phyloP scores from a whole-genome alignment of 1,140 invertebrate species.

The Pachypsylla venusta region DNA sequence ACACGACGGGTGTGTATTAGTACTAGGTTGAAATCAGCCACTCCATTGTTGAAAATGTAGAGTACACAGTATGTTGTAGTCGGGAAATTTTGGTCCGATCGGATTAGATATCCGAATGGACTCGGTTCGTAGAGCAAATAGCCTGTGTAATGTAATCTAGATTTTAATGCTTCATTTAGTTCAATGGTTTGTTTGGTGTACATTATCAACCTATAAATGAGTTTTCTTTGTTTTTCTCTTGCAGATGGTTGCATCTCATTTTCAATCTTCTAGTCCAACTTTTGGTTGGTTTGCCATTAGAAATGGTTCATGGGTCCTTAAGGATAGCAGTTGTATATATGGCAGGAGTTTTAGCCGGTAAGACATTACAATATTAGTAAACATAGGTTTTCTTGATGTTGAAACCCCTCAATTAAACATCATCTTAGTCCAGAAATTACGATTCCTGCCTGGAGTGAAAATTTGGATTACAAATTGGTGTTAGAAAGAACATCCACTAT shows the following conservation, averaged over 20 bases:
- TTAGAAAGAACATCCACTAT: too few relatives aligned
- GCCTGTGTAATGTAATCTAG: background rate
- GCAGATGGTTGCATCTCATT: slow-evolving; percentile 81
- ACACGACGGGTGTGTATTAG: too few relatives aligned
- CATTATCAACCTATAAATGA: background rate
- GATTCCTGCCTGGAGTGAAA: too few relatives aligned
- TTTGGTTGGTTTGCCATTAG: slow-evolving; percentile 76
- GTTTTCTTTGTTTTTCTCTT: slow-evolving; percentile 29
- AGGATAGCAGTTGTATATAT: slow-evolving; percentile 83
- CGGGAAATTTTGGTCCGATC: background rate
- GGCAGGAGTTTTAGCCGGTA: slow-evolving; percentile 78
- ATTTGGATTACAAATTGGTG: too few relatives aligned
- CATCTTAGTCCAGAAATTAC: too few relatives aligned
- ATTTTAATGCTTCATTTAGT: background rate
- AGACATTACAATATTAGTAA: too few relatives aligned
- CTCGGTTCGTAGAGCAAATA: background rate
- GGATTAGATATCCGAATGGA: background rate
- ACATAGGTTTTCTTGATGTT: too few relatives aligned
- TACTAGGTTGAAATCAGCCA: too few relatives aligned
- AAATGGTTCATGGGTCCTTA: slow-evolving; percentile 91
- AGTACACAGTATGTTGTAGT: background rate
- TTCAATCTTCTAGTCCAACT: slow-evolving; percentile 90
- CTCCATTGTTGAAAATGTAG: too few relatives aligned
- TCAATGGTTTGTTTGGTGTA: background rate
- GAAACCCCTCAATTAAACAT: too few relatives aligned